Evolutionary conservation across 2,113 vertebrate species (phyloP).

Genomic region (Cephalopterus ornatus): DNA sequence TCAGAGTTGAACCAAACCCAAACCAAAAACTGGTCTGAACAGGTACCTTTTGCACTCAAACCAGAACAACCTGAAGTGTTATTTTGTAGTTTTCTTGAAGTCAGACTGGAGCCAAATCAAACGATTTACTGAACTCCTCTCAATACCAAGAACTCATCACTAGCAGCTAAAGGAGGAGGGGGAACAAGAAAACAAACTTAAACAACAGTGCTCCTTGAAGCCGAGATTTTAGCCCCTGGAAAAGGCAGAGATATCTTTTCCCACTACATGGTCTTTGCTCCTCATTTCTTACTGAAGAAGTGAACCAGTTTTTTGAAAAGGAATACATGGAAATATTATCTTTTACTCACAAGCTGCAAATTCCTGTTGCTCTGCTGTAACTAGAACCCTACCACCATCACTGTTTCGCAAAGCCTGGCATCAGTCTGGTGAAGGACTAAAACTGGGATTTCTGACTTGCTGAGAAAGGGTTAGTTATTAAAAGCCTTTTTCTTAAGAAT

Average conservation of each 20-base stretch:
- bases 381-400: neutral
- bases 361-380: neutral
- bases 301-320: neutral
- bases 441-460: neutral
- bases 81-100: slow-evolving; percentile 17
- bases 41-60: slow-evolving; percentile 19
- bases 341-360: neutral
- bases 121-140: neutral
- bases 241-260: neutral
- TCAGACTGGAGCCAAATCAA: slow-evolving; percentile 21
- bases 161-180: neutral
- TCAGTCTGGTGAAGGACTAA: neutral
- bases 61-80: slow-evolving; percentile 48
- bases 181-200: neutral
- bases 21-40: slow-evolving; percentile 22
- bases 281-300: neutral
- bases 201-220: neutral
- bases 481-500: neutral
- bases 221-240: neutral
- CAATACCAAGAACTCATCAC: neutral
- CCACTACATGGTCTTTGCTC: neutral
- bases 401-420: neutral
- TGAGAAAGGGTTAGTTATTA: neutral
- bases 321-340: neutral
- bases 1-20: neutral